A percentile compares a stretch with the other conserved stretches of the same genome.
These are phyloP conservation scores for Ciona savignyi DNA, from an alignment of 23 tunicate species.

Conservation along the genomic window DNA sequence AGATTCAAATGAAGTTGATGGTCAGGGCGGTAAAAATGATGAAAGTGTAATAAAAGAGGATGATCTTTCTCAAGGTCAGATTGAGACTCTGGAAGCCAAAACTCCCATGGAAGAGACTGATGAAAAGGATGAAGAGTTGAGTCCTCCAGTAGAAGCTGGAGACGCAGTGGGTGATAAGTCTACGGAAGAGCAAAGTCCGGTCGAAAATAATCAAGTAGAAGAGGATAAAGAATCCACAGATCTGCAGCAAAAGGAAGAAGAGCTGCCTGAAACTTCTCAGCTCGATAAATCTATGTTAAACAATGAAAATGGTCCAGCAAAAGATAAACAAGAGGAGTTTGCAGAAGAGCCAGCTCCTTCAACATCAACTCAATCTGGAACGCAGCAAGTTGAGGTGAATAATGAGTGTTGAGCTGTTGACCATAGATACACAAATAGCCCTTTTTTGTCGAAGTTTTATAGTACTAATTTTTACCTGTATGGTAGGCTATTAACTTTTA, in stretches of 20 bases:
- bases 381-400: not conserved
- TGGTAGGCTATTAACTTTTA: no score
- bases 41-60: constrained; percentile 1
- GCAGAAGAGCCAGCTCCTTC: not conserved
- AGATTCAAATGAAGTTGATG: not conserved
- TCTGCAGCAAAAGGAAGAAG: not conserved
- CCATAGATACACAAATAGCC: no score
- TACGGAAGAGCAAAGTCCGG: constrained; percentile 6
- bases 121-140: constrained; percentile 6
- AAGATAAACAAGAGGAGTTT: not conserved
- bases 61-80: no score
- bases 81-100: no score
- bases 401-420: no score
- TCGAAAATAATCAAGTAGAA: constrained; percentile 1
- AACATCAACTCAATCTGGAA: not conserved
- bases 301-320: not conserved
- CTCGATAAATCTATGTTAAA: not conserved
- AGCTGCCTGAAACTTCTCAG: not conserved
- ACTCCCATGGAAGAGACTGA: constrained; percentile 10
- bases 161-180: constrained; percentile 1
- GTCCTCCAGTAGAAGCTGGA: constrained; percentile 5
- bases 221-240: not conserved
- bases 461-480: no score
- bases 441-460: no score
- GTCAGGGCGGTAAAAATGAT: constrained; percentile 7